These are phyloP conservation scores for Tangara arthus DNA, from an alignment of 2,797 vertebrate genomes.

Conservation along the genomic window DNA sequence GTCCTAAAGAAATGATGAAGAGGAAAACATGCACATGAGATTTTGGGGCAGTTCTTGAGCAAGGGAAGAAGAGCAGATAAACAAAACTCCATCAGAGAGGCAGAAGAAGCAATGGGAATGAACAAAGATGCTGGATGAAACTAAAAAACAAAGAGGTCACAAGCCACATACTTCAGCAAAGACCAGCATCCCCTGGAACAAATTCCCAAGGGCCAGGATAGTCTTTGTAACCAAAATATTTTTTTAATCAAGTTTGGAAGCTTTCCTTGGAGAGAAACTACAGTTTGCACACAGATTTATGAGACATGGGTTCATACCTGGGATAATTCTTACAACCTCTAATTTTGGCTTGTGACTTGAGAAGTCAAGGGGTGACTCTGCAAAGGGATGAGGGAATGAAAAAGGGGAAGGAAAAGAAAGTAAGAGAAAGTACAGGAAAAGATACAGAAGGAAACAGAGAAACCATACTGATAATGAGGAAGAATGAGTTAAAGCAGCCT, in stretches of 20 bases:
- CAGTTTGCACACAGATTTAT: neutral
- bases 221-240: neutral
- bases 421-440: neutral
- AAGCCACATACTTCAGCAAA: neutral
- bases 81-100: neutral
- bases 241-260: neutral
- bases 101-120: fast-evolving
- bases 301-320: neutral
- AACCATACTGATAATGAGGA: neutral
- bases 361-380: neutral
- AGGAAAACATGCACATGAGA: neutral
- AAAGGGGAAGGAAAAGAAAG: neutral
- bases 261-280: neutral
- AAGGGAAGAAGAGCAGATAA: neutral
- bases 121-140: neutral
- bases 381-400: neutral
- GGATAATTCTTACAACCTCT: neutral
- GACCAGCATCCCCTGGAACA: neutral
- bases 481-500: neutral
- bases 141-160: neutral
- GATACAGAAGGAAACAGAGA: neutral
- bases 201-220: fast-evolving
- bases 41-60: neutral
- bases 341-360: neutral
- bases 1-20: neutral